Conservation (phyloP, 2,797 vertebrate species). For the Premnoplex brunnescens region DNA sequence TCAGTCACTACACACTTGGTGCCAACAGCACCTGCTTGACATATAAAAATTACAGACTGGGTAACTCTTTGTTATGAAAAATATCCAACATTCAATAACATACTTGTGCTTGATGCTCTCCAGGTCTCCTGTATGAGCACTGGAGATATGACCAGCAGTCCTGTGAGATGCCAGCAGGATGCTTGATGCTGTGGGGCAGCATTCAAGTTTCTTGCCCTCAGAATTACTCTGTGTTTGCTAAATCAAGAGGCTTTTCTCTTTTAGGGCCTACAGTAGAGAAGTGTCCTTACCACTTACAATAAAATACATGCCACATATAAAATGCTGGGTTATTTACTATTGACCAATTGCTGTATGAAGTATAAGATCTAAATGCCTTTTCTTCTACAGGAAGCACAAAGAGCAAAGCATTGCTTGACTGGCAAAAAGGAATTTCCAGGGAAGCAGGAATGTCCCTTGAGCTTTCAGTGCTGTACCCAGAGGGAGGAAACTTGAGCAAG, state of each 20-base stretch:
- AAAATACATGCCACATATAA: neutral
- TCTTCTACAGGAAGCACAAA: neutral
- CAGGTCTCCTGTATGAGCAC: rapidly evolving
- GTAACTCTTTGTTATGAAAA: neutral
- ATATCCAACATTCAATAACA: neutral
- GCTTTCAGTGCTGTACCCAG: neutral
- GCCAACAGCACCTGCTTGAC: neutral
- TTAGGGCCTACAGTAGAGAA: neutral
- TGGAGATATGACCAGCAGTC: neutral
- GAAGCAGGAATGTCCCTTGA: neutral
- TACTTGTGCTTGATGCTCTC: rapidly evolving
- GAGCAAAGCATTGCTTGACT: neutral
- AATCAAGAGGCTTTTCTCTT: neutral
- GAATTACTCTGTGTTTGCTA: neutral
- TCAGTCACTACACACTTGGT: neutral
- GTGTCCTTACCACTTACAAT: neutral
- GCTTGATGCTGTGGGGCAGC: neutral
- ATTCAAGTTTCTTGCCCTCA: neutral
- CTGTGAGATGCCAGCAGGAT: neutral
- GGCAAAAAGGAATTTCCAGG: neutral
- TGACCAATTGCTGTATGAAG: neutral
- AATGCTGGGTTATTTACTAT: neutral
- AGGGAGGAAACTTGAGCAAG: neutral
- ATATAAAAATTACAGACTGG: neutral
- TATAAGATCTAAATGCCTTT: neutral